Evolutionary conservation across 2,113 vertebrate species (phyloP).

Genomic region (Muntiacus muntjak): DNA sequence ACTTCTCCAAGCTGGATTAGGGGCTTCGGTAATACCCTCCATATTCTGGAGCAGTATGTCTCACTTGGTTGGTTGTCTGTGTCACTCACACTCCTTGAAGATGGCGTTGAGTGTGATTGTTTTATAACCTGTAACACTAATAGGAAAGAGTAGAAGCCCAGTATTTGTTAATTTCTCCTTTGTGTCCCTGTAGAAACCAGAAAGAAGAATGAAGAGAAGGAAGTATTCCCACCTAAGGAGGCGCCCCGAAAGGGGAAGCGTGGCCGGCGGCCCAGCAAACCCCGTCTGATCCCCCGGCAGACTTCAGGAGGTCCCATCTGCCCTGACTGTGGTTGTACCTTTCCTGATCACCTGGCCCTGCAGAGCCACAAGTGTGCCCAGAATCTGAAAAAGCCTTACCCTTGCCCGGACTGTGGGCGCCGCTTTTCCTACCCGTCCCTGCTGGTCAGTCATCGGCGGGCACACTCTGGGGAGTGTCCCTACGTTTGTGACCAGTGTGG

Average conservation of each 20-base stretch:
- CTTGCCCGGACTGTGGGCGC: conserved; percentile 62
- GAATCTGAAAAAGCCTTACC: conserved; percentile 60
- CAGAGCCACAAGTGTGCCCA: conserved; percentile 71
- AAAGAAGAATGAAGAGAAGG: conserved; percentile 56
- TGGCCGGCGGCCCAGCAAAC: conserved; percentile 63
- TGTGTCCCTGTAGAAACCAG: conserved; percentile 53
- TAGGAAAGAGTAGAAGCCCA: neutral
- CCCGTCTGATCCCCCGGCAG: conserved; percentile 65
- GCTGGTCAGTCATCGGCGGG: conserved; percentile 61
- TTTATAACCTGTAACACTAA: neutral
- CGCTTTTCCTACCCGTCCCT: conserved; percentile 57
- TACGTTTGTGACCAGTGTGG: conserved; percentile 72
- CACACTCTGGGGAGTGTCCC: conserved; percentile 71
- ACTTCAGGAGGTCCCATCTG: conserved; percentile 67
- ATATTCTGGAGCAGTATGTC: neutral
- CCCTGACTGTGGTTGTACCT: conserved; percentile 71
- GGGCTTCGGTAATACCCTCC: neutral
- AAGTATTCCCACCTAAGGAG: conserved; percentile 54
- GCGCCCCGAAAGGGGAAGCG: conserved; percentile 64
- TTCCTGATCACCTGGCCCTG: conserved; percentile 52
- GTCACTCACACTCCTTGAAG: neutral
- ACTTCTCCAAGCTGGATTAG: neutral
- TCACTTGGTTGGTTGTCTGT: neutral
- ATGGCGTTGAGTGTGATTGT: neutral
- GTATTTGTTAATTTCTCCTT: neutral